Evolutionary conservation across 2,797 vertebrate species (phyloP), one percentile per base, ranked within the genome.

Genomic region (Smutsia gigantea): DNA sequence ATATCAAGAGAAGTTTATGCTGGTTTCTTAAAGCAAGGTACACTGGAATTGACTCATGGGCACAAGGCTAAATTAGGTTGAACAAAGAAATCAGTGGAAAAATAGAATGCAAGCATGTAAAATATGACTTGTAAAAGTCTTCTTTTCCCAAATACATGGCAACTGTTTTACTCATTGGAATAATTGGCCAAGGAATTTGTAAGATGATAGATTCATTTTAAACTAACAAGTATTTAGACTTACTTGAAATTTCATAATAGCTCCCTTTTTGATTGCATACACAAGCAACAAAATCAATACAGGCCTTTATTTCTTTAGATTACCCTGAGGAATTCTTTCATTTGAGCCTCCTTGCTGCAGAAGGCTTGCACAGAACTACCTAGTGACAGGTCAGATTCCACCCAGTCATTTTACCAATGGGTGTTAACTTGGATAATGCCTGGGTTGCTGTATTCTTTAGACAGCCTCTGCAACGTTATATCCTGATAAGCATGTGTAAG

Each of bases 141-240:
- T 95, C 21, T 88, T 94, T 93, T 59, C 64, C 27, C 93, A 77
- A 61, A 90, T 37, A 17, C n/a, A 79, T 89, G 29, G 17, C 10
- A 83, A 57, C 18, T 51, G 8, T 69, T 91, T 92, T 86, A 59
- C 31, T 91, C 77, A 6, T 87, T 93, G 34, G 29, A 93, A 57
- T 74, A 97, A 91, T 39, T 97, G 87, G 1, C 27, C 31, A 61
- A 95, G 5, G 25, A 88, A 87, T 95, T 39, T 95, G 31, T 74
- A 88, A 78, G 11, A 15, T 92, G 27, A 88, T 19, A 66, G 19
- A 66, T 89, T 53, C 94, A 49, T 89, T 83, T 94, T 79, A 71
- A 95, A 46, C 21, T 63, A 87, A 39, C 11, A 90, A 92, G 29
- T 87, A 87, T 13, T 90, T 89, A 92, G 27, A 93, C 82, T 75